Evolutionary conservation across 2,888 invertebrate genomes (phyloP), one percentile per base, ranked within the genome.

Genomic region (Amphipyra berbera): DNA sequence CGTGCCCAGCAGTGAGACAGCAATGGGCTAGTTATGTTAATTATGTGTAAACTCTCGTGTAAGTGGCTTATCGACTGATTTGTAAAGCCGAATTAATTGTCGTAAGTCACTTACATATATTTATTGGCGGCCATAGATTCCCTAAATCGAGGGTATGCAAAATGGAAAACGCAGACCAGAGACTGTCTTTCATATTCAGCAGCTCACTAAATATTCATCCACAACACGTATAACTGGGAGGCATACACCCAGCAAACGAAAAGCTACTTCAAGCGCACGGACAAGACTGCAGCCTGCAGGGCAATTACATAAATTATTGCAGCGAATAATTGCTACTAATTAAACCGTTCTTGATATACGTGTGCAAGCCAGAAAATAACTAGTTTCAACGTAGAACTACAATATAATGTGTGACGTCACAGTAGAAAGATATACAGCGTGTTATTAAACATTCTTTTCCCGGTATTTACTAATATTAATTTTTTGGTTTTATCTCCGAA

Each of bases 261-360:
- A 57, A 38, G n/a, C 45, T n/a, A 30, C 1, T 38, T 10, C 37
- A 61, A 47, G 46, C 50, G 15, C 47, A 62, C 3, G 73, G 61
- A 63, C 69, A 77, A 67, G 52, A 61, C 65, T 56, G 35, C 21
- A 67, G 52, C 59, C 65, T 56, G 35, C 21, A 12, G 0, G 12
- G 68, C 72, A 77, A 78, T 78, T 77, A 78, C 53, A 56, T 67
- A 72, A 77, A 64, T 78, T 78, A 72, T 72, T 52, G 61, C 60
- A 61, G 61, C 66, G 72, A 61, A 72, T 75, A 77, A 77, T 75
- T 72, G 65, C 60, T 50, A 47, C 64, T 76, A 76, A 72, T 78
- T 72, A 68, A 75, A 72, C 60, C 41, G 52, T 58, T 58, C 49
- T 40, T 46, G 63, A 49, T 15, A 68, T 59, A 53, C 45, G 33